Percentiles rank a stretch among this genome's conserved stretches.
Conservation (phyloP, 2,888 invertebrate genomes). For the Imbricaverruca yamaguchii region DNA sequence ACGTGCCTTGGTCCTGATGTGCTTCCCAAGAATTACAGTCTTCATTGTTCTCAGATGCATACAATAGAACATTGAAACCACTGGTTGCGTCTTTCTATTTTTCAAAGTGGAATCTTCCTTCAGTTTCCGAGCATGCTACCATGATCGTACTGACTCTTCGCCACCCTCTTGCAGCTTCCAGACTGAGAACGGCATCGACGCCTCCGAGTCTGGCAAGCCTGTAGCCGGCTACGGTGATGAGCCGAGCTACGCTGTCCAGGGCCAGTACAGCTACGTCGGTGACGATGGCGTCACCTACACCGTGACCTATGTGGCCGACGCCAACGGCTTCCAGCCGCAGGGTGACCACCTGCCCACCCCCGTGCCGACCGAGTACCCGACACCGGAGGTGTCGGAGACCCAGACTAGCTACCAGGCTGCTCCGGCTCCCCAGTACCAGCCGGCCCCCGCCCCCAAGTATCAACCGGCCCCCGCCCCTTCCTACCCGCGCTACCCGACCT, state of each 20-base stretch:
- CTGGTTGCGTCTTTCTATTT: too few species aligned
- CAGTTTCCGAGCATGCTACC: too few species aligned
- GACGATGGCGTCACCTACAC: conserved; percentile 1
- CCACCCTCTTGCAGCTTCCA: neutral
- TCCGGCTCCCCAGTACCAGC: too few species aligned
- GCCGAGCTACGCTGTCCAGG: conserved; percentile 3
- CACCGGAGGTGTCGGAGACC: neutral
- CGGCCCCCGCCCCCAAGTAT: too few species aligned
- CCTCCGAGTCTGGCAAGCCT: conserved; percentile 6
- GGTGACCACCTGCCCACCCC: conserved; percentile 1
- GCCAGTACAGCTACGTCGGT: neutral
- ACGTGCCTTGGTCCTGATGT: too few species aligned
- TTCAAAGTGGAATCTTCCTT: too few species aligned
- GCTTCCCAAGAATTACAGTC: too few species aligned
- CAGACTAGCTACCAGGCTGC: neutral
- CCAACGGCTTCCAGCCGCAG: conserved; percentile 12
- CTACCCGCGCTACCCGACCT: neutral
- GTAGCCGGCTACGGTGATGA: conserved; percentile 8
- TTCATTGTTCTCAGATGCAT: too few species aligned
- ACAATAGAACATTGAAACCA: too few species aligned
- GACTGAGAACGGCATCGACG: conserved; percentile 11
- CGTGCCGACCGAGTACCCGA: neutral
- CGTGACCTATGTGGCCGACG: neutral
- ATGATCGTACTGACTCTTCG: too few species aligned
- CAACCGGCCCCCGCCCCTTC: neutral